Evolutionary conservation across 2,113 vertebrate species (phyloP).

Genomic region (Gambusia affinis): DNA sequence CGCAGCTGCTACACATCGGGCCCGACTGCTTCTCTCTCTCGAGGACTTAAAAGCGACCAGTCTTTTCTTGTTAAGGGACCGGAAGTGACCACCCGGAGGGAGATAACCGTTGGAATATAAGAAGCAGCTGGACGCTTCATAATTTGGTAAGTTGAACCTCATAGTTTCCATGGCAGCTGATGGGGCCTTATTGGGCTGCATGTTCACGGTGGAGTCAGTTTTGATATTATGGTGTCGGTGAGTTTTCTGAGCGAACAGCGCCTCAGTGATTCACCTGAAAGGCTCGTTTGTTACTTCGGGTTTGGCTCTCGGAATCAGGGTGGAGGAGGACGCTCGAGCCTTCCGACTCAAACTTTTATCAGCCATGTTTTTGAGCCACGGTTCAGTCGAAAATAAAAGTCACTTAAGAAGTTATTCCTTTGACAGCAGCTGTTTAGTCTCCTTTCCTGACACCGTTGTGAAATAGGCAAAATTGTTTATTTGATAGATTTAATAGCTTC

Average conservation of each 20-base stretch:
- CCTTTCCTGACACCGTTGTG: background rate
- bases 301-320: too few species aligned
- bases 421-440: background rate
- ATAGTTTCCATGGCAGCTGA: background rate
- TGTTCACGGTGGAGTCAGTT: background rate
- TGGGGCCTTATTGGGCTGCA: background rate
- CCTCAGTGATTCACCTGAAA: background rate
- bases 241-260: too few species aligned
- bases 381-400: background rate
- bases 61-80: background rate
- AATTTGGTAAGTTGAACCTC: background rate
- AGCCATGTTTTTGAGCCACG: background rate
- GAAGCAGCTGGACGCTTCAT: background rate
- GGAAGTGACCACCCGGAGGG: background rate
- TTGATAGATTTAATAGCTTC: too few species aligned
- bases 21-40: too few species aligned
- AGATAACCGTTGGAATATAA: background rate
- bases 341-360: background rate
- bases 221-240: background rate
- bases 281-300: background rate
- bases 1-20: background rate
- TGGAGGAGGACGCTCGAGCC: background rate
- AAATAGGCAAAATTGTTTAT: too few species aligned
- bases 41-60: background rate
- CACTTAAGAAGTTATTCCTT: background rate